Evolutionary conservation across 1,140 invertebrate species (phyloP), one percentile per base, ranked within the genome.

Genomic region (Hypothenemus hampei): DNA sequence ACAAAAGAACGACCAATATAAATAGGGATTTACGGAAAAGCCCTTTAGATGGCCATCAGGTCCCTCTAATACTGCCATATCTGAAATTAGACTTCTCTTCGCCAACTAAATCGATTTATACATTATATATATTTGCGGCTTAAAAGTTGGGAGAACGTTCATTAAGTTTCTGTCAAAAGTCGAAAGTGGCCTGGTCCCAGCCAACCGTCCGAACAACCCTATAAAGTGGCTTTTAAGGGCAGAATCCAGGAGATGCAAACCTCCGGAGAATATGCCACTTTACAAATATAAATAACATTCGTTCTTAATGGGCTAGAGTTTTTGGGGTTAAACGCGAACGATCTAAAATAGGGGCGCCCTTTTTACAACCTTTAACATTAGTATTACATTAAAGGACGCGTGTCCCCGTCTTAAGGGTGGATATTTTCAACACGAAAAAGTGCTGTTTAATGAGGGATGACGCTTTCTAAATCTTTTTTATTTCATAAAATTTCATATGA

Each of bases 1-100:
- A 54, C 51, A 54, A 54, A 54, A 51, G 49, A 53, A 53, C 39
- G 50, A 19, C 50, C 50, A 53, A 53, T 53, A 53, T 53, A 53
- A 53, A 53, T 53, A 45, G 50, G 50, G 50, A 53, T 53, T 53
- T 53, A 53, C 40, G 35, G 48, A 40, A 41, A 37, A 51, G 36
- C 48, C 48, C 36, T 15, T n/a, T n/a, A 31, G 48, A 29, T 51
- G 48, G 48, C 22, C n/a, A 51, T 51, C 48, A 29, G n/a, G n/a
- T 51, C 37, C 48, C 24, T 51, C 41, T 36, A 41, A 51, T 51
- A 41, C 41, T 51, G 41, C 22, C 36, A 51, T 51, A 51, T 51
- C 48, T 41, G 16, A 51, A 51, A 49, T 49, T 49, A 49, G 47
- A 7, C 15, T 31, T 29, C 13, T n/a, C n/a, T n/a, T n/a, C n/a